Evolutionary conservation across 2,113 vertebrate genomes (phyloP).

Genomic region (Lepisosteus oculatus): DNA sequence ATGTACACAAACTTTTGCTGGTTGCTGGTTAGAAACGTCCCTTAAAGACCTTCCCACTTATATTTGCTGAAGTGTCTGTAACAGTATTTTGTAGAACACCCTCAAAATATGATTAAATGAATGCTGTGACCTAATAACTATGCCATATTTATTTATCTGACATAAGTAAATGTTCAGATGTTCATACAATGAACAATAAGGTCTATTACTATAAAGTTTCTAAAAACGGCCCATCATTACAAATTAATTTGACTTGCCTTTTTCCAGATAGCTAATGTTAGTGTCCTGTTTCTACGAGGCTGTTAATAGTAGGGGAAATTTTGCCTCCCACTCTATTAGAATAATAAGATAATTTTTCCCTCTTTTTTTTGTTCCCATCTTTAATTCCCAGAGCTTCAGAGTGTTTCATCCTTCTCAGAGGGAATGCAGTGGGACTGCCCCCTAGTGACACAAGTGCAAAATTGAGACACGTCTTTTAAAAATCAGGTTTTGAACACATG

Average conservation of each 20-base stretch:
- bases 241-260: slow-evolving; percentile 2
- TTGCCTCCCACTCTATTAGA: slow-evolving; percentile 10
- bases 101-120: too few relatives aligned
- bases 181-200: neutral
- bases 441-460: slow-evolving; percentile 72
- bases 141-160: neutral
- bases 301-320: slow-evolving; percentile 14
- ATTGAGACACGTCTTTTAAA: too few relatives aligned
- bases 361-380: slow-evolving; percentile 5
- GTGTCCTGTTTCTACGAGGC: neutral
- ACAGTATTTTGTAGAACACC: too few relatives aligned
- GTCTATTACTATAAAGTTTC: neutral
- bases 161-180: neutral
- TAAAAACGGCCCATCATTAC: slow-evolving; percentile 2
- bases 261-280: neutral
- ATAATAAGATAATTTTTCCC: slow-evolving; percentile 12
- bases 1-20: too few relatives aligned
- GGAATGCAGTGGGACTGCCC: slow-evolving; percentile 90
- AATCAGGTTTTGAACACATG: too few relatives aligned
- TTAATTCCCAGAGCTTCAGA: slow-evolving; percentile 9
- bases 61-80: too few relatives aligned
- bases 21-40: too few relatives aligned
- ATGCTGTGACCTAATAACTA: too few relatives aligned
- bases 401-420: slow-evolving; percentile 31
- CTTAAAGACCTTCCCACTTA: too few relatives aligned